Conservation (phyloP, 2,888 invertebrate genomes). For the Capitulum mitella region DNA sequence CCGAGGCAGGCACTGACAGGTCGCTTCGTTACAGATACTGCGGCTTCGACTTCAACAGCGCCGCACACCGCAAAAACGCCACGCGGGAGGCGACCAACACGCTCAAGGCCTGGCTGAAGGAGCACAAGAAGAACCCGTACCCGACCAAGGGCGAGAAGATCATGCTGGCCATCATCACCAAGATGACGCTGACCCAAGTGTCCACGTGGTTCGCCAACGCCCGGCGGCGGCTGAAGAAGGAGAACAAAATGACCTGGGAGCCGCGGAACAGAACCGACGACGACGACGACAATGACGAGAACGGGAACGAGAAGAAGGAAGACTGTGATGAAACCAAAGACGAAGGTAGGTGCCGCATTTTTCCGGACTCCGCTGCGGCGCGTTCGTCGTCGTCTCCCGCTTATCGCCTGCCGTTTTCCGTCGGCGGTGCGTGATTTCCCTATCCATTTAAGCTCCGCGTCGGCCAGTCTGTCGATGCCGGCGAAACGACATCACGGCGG, state of each 20-base stretch:
- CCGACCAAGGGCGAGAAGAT: slow-evolving; percentile 99
- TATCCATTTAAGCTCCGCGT: too few species aligned
- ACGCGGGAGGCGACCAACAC: slow-evolving; percentile 95
- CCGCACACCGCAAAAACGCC: slow-evolving; percentile 91
- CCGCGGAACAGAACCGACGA: slow-evolving; percentile 85
- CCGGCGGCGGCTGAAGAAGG: slow-evolving; percentile 83
- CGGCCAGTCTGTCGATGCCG: too few species aligned
- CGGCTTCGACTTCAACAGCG: slow-evolving; percentile 64
- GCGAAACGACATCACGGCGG: too few species aligned
- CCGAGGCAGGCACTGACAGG: too few species aligned
- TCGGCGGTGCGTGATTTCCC: too few species aligned
- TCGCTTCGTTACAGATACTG: slow-evolving; percentile 32
- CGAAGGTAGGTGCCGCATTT: slow-evolving; percentile 46
- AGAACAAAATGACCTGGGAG: slow-evolving; percentile 97
- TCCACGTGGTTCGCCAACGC: slow-evolving; percentile 98
- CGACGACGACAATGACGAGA: slow-evolving; percentile 64
- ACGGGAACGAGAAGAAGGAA: slow-evolving; percentile 36
- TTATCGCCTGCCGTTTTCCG: background rate
- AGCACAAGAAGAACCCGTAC: slow-evolving; percentile 98
- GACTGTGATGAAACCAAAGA: slow-evolving; percentile 50
- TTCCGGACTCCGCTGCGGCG: background rate
- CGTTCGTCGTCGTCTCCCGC: background rate
- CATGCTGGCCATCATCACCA: slow-evolving; percentile 97
- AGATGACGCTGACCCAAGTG: slow-evolving; percentile 92
- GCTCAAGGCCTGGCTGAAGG: slow-evolving; percentile 94